Conservation (phyloP, 2,888 invertebrate genomes). For the Digitonthophagus gazella region DNA sequence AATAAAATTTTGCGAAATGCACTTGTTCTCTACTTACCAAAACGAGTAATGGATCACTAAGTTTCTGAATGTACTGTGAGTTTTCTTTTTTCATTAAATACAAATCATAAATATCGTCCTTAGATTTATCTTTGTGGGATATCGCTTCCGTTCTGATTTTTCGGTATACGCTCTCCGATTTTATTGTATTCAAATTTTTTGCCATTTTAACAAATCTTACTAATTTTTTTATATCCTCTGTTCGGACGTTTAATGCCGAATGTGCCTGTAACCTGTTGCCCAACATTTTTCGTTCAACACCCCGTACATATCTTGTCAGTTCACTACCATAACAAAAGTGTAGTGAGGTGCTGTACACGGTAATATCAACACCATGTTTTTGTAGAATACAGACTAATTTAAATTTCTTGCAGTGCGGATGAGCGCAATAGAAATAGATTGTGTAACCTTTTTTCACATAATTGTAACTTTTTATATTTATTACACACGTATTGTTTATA, state of each 20-base stretch:
- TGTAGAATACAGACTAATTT: background rate
- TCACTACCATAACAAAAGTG: background rate
- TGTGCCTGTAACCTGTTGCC: background rate
- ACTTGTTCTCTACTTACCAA: slow-evolving; percentile 12
- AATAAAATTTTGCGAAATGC: slow-evolving; percentile 9
- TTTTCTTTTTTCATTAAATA: slow-evolving; percentile 10
- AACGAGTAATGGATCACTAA: slow-evolving; percentile 7
- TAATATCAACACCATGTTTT: background rate
- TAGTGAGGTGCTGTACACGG: background rate
- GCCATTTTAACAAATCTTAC: background rate
- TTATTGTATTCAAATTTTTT: background rate
- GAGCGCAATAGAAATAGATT: slow-evolving; percentile 11
- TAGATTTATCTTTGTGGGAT: background rate
- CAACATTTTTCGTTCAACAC: background rate
- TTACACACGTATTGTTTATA: slow-evolving; percentile 1
- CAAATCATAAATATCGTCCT: slow-evolving; percentile 10
- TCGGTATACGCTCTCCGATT: background rate
- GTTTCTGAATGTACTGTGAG: slow-evolving; percentile 4
- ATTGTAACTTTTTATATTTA: slow-evolving; percentile 3
- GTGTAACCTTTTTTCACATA: background rate
- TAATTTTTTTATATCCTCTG: background rate
- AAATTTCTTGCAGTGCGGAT: slow-evolving; percentile 4
- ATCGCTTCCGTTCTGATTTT: background rate
- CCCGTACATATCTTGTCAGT: background rate
- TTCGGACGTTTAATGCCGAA: slow-evolving; percentile 3